Evolutionary conservation across 2,113 vertebrate genomes (phyloP).

Genomic region (Percopsis transmontana): DNA sequence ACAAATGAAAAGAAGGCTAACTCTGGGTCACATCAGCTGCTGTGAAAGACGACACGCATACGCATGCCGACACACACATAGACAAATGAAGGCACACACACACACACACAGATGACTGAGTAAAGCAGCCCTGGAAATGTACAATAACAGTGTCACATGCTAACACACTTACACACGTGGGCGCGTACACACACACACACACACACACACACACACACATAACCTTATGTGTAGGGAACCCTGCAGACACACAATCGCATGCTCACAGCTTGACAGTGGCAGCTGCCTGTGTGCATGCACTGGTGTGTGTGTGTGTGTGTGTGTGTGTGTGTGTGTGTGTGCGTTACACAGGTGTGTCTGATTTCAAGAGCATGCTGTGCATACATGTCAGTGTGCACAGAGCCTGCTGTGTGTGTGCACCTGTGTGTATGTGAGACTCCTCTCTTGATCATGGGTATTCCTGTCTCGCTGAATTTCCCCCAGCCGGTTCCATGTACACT

Average conservation of each 20-base stretch:
- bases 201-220: conserved; percentile 39
- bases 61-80: too few relatives aligned
- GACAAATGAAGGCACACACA: too few relatives aligned
- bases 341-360: background rate
- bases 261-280: conserved; percentile 27
- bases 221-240: conserved; percentile 38
- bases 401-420: conserved; percentile 45
- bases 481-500: conserved; percentile 15
- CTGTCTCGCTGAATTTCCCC: conserved; percentile 16
- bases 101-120: background rate
- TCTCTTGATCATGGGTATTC: conserved; percentile 26
- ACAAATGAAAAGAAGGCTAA: background rate
- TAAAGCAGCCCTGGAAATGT: too few relatives aligned
- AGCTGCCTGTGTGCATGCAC: conserved; percentile 44
- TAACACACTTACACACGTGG: background rate
- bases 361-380: conserved; percentile 39
- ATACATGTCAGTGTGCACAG: conserved; percentile 38
- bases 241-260: conserved; percentile 48
- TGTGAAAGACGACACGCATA: too few relatives aligned
- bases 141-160: background rate
- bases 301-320: conserved; percentile 20
- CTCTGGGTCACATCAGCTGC: conserved; percentile 38
- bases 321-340: conserved; percentile 10
- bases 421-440: background rate
- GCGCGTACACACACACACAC: conserved; percentile 19